Conservation (phyloP, 2,113 vertebrate species). For the Cromileptes altivelis region DNA sequence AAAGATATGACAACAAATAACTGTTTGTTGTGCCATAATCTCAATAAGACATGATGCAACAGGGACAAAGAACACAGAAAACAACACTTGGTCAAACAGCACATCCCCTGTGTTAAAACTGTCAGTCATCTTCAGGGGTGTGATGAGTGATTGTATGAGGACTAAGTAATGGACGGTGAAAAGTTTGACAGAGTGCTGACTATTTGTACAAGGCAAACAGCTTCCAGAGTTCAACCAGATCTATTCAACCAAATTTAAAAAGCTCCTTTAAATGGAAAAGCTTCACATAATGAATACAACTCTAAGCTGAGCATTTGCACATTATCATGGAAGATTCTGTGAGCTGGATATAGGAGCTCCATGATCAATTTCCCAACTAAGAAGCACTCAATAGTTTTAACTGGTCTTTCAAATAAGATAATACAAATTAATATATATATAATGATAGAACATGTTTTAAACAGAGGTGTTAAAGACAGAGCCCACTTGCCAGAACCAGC, state of each 20-base stretch:
- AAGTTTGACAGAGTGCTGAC: constrained; percentile 30
- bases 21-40: constrained; percentile 40
- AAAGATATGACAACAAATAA: constrained; percentile 43
- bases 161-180: constrained; percentile 31
- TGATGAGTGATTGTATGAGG: constrained; percentile 44
- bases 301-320: background rate
- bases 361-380: background rate
- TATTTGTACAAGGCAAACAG: constrained; percentile 10
- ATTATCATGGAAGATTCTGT: background rate
- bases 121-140: constrained; percentile 40
- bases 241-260: background rate
- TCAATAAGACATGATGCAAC: constrained; percentile 23
- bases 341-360: background rate
- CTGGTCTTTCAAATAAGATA: accelerated
- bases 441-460: no score
- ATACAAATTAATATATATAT: no score
- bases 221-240: constrained; percentile 7
- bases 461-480: no score
- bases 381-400: background rate
- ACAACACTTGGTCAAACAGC: constrained; percentile 42
- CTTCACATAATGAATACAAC: background rate
- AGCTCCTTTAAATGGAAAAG: background rate
- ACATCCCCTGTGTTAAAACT: constrained; percentile 27
- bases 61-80: constrained; percentile 9
- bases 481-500: no score